These are phyloP conservation scores for Antedon mediterranea DNA, from an alignment of 53 echinoderm and acorn worm species.

Conservation along the genomic window DNA sequence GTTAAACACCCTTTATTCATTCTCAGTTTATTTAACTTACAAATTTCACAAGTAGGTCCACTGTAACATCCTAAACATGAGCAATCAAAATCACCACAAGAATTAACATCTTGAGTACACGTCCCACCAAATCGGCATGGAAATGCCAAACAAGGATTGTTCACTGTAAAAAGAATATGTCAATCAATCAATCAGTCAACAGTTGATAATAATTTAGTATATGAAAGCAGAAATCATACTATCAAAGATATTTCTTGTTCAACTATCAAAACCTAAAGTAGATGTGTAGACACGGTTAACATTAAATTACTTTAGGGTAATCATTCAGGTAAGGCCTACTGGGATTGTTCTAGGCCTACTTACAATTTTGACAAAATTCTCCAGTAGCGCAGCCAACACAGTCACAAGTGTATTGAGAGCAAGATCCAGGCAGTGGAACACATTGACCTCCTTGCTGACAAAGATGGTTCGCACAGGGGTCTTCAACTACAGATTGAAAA, in stretches of 20 bases:
- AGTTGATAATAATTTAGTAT: too few species aligned
- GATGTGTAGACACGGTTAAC: too few species aligned
- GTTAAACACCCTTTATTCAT: too few species aligned
- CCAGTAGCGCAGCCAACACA: constrained; percentile 61
- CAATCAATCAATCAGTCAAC: too few species aligned
- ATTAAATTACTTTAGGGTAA: too few species aligned
- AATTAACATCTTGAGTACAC: constrained; percentile 15
- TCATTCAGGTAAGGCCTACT: too few species aligned
- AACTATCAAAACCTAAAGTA: too few species aligned
- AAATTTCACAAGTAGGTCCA: constrained; percentile 39
- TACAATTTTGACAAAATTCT: constrained; percentile 48
- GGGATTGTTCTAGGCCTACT: too few species aligned
- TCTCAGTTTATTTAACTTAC: constrained; percentile 35
- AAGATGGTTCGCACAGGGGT: constrained; percentile 65
- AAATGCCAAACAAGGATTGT: constrained; percentile 48
- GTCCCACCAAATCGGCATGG: constrained; percentile 61
- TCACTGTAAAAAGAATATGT: constrained; percentile 21
- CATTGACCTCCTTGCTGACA: constrained; percentile 27
- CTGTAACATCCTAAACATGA: constrained; percentile 47
- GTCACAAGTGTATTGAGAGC: constrained; percentile 46
- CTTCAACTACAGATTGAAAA: constrained; percentile 23
- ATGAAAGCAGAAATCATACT: too few species aligned
- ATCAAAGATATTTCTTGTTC: too few species aligned
- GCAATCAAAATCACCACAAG: constrained; percentile 46
- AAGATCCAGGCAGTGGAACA: constrained; percentile 15